Evolutionary conservation across 1,140 invertebrate species (phyloP).

Genomic region (Megalonaias nervosa): DNA sequence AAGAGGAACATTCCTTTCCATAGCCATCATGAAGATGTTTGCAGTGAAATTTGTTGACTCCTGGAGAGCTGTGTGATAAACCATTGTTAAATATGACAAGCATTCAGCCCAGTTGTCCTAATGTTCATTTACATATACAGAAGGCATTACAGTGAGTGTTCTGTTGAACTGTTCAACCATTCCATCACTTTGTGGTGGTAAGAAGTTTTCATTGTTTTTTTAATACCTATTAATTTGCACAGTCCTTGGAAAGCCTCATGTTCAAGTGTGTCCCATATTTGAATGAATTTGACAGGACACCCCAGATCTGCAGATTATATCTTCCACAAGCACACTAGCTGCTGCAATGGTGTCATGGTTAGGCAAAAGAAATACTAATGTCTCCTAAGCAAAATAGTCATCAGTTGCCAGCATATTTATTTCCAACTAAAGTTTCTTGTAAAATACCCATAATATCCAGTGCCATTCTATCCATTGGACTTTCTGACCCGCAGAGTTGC

Average conservation of each 20-base stretch:
- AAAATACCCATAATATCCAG: slow-evolving; percentile 20
- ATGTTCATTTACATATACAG: not conserved
- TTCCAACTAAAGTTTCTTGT: slow-evolving; percentile 15
- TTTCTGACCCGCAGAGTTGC: not conserved
- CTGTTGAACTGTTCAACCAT: slow-evolving; percentile 37
- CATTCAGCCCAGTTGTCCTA: slow-evolving; percentile 25
- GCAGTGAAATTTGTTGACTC: slow-evolving; percentile 4
- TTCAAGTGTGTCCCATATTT: slow-evolving; percentile 57
- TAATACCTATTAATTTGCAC: slow-evolving; percentile 23
- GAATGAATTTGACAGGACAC: slow-evolving; percentile 58
- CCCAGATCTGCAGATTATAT: slow-evolving; percentile 64
- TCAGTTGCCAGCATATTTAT: slow-evolving; percentile 45
- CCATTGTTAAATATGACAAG: slow-evolving; percentile 1
- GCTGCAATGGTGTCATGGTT: slow-evolving; percentile 48
- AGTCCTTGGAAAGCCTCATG: slow-evolving; percentile 13
- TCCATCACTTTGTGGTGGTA: slow-evolving; percentile 27
- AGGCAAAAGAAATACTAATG: slow-evolving; percentile 38
- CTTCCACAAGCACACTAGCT: slow-evolving; percentile 57
- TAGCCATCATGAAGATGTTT: slow-evolving; percentile 20
- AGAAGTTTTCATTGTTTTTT: slow-evolving; percentile 20
- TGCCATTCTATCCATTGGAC: slow-evolving; percentile 17
- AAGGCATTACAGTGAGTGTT: slow-evolving; percentile 14
- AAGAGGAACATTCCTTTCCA: slow-evolving; percentile 13
- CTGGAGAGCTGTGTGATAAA: not conserved
- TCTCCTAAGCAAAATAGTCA: slow-evolving; percentile 51